Evolutionary conservation across 2,888 invertebrate species (phyloP), one percentile per base, ranked within the genome.

Genomic region (Alloplasta piceator): DNA sequence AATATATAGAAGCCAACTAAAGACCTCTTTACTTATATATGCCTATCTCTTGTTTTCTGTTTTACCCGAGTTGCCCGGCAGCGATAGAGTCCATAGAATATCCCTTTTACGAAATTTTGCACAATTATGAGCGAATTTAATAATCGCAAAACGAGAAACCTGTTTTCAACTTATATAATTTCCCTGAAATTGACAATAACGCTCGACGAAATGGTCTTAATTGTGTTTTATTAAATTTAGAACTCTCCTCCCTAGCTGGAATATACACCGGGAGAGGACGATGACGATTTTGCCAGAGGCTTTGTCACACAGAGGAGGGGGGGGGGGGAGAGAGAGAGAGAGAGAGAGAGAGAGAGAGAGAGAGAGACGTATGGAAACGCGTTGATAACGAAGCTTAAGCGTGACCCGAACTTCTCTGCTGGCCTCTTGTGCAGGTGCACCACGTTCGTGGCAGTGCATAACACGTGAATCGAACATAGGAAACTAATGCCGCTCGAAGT

Each of bases 361-460:
- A 36, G n/a, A 71, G 41, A 41, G 83, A 80, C 85, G 86, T 85
- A 86, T 88, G 88, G 88, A 81, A 85, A 85, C 84, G 84, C 85
- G 85, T 87, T 82, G 88, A 88, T 88, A 88, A 88, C 88, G 87
- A 87, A 86, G 88, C 88, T 88, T 88, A 88, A 63, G 70, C 70
- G 72, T 63, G 76, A 73, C 73, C 64, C 52, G 14, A 52, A 7
- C 52, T 7, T 52, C 14, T 5, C 56, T 64, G 50, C 82, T 79
- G 71, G 78, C 58, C 75, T 78, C 75, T 68, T 70, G 82, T 84
- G 84, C 78, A 78, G 78, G 74, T 78, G 77, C 71, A 26, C 26
- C 26, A 67, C 78, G 81, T 83, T 82, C 75, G 78, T 83, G 80
- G 70, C 82, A 72, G 83, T 83, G 80, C 83, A 82, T 67, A 76